Percentiles rank a stretch among this genome's conserved stretches.
phyloP scores from a whole-genome alignment of 1,140 invertebrate genomes.

The Drosophila gunungcola region DNA sequence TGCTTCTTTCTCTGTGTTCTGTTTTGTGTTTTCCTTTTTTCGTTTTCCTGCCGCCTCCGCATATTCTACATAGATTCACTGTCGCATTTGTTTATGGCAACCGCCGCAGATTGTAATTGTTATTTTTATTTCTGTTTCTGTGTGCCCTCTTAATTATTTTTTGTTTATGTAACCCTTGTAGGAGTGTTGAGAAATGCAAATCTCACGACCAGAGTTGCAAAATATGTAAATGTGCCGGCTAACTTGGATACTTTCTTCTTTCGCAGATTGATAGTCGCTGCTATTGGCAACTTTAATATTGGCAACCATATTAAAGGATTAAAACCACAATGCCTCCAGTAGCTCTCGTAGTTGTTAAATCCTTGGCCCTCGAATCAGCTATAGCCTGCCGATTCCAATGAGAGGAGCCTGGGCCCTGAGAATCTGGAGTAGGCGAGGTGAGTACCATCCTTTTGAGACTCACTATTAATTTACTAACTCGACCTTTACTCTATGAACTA shows the following conservation, averaged over 20 bases:
- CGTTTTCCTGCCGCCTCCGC: constrained; percentile 11
- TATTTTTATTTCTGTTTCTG: constrained; percentile 8
- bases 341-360: constrained; percentile 1
- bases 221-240: constrained; percentile 32
- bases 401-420: constrained; percentile 41
- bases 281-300: background rate
- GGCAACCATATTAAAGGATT: constrained; percentile 1
- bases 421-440: constrained; percentile 45
- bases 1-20: constrained; percentile 27
- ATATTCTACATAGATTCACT: constrained; percentile 18
- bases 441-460: background rate
- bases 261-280: background rate
- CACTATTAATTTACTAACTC: background rate
- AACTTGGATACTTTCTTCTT: background rate
- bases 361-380: constrained; percentile 23
- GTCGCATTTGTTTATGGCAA: constrained; percentile 45
- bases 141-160: constrained; percentile 25
- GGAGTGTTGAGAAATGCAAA: constrained; percentile 44
- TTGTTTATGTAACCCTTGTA: constrained; percentile 43
- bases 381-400: constrained; percentile 15
- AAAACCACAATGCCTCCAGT: constrained; percentile 21
- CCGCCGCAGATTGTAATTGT: constrained; percentile 24
- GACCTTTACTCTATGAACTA: too few species aligned
- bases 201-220: constrained; percentile 34
- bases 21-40: constrained; percentile 30